Percentiles rank a stretch among this genome's conserved stretches.
Conservation (phyloP, 2,888 invertebrate genomes). For the Serrognathus titanus region DNA sequence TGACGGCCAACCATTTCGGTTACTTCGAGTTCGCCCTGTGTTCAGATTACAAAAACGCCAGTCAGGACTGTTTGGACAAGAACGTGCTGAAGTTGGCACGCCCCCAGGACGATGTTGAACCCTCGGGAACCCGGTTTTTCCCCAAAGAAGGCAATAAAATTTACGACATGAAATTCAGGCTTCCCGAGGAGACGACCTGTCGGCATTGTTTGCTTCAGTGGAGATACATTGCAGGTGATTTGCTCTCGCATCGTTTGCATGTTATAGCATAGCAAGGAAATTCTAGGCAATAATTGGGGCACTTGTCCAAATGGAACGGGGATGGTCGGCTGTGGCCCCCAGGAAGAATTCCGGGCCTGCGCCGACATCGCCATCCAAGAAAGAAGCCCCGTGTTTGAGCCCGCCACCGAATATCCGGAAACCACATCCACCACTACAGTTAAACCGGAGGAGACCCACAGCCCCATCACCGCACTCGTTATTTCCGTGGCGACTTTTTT, state of each 20-base stretch:
- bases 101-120: conserved; percentile 47
- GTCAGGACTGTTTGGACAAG: conserved; percentile 75
- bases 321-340: conserved; percentile 82
- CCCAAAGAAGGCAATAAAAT: conserved; percentile 75
- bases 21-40: conserved; percentile 84
- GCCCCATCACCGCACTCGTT: conserved; percentile 55
- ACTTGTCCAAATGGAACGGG: conserved; percentile 69
- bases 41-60: conserved; percentile 65
- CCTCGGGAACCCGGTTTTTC: conserved; percentile 61
- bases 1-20: conserved; percentile 86
- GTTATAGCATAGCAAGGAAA: not conserved
- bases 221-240: conserved; percentile 80
- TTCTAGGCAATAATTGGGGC: conserved; percentile 71
- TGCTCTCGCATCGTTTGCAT: too few species aligned
- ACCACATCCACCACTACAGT: conserved; percentile 18
- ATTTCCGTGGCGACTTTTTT: conserved; percentile 65
- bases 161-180: conserved; percentile 62
- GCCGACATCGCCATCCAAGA: conserved; percentile 75
- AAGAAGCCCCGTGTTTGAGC: conserved; percentile 36
- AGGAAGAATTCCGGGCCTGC: conserved; percentile 84
- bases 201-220: conserved; percentile 83
- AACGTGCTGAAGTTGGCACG: conserved; percentile 58
- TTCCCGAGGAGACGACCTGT: conserved; percentile 64
- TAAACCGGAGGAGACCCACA: conserved; percentile 42
- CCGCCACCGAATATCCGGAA: conserved; percentile 44